Base-by-base conservation (phyloP, 2,888 invertebrate species). In the Homarus gammarus region DNA sequence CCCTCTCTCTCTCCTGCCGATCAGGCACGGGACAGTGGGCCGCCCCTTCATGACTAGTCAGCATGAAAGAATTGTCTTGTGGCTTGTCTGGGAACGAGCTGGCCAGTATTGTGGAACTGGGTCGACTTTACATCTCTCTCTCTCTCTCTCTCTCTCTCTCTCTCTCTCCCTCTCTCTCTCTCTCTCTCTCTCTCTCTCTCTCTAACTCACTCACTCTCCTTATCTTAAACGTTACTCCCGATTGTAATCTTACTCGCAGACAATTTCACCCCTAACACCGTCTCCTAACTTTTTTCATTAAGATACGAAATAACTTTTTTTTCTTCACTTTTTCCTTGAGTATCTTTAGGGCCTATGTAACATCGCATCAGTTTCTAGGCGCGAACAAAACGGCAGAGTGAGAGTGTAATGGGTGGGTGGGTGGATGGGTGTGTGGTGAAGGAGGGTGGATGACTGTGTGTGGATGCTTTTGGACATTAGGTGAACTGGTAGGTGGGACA, bases 21-120 rank as follows among this genome's bases (percentile, higher is more conserved):
- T 15, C 18, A 56, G 56, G 18, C 56, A 56, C n/a, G n/a, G n/a
- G n/a, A n/a, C n/a, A n/a, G n/a, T n/a, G 44, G 70, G 70, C 36
- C 38, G 36, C 73, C 73, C 40, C 73, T 18, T 40, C 73, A 18
- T 73, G 73, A 38, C 73, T 33, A 73, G 73, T 73, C 73, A 73
- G 73, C 73, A 73, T 73, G 73, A 73, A 38, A 38, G 38, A 73
- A 73, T 73, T 38, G 73, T 38, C 73, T 73, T 73, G 38, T 73
- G 73, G n/a, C 73, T 73, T 73, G 73, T 73, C 73, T 73, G 73
- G 73, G 38, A 38, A 73, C 73, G 36, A 40, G n/a, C 22, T 73
- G 36, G 22, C 38, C 38, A 40, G 73, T 36, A 27, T 36, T 2
- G 18, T 36, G 38, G 38, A 73, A 18, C 38, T 8, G 73, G 73